These are phyloP conservation scores for Platycheirus albimanus DNA, from an alignment of 2,888 invertebrate genomes.

Conservation along the genomic window DNA sequence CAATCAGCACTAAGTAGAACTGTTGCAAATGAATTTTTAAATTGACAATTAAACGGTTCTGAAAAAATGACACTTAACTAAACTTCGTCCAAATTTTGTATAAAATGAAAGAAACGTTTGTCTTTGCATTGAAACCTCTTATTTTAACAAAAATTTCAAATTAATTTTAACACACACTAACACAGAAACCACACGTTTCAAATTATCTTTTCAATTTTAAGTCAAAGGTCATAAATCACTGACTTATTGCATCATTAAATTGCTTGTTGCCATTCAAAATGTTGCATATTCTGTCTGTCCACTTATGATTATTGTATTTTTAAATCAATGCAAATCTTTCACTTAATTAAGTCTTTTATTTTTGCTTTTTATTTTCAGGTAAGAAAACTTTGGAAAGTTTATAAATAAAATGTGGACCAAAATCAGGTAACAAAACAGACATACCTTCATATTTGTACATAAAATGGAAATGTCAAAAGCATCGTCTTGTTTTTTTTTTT, in stretches of 20 bases:
- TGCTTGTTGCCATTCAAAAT: background rate
- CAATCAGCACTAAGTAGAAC: no score
- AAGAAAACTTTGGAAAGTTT: constrained; percentile 26
- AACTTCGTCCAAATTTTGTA: no score
- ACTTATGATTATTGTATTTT: background rate
- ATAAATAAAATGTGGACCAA: constrained; percentile 17
- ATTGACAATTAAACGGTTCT: no score
- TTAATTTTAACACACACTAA: no score
- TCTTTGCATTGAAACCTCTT: no score
- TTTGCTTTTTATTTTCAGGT: constrained; percentile 39
- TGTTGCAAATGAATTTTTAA: no score
- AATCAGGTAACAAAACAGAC: constrained; percentile 17
- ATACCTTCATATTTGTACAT: background rate
- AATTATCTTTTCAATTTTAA: background rate
- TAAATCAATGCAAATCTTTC: background rate
- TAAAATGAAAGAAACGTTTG: no score
- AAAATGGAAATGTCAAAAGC: constrained; percentile 2
- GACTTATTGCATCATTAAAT: constrained; percentile 23
- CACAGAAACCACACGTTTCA: no score
- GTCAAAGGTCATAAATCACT: background rate
- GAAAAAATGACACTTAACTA: no score
- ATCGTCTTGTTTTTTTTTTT: background rate
- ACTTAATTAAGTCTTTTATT: constrained; percentile 22
- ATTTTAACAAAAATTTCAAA: no score
- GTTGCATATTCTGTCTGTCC: background rate